Percentiles rank a stretch among this genome's conserved stretches.
Conservation (phyloP, 23 tunicate genomes). For the Pegea sp. region DNA sequence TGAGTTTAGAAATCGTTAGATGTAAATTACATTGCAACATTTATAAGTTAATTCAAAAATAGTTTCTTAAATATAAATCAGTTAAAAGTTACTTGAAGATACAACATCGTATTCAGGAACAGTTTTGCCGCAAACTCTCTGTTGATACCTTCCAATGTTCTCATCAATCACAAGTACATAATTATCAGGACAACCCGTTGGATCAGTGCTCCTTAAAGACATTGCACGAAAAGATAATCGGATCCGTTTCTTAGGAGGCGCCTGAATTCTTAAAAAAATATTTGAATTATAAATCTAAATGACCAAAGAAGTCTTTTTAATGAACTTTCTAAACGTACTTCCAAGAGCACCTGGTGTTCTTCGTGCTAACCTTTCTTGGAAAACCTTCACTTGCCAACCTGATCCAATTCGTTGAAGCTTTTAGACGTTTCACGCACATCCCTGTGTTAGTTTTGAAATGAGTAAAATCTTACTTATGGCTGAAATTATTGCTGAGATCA, state of each 20-base stretch:
- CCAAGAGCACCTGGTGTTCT: conserved; percentile 69
- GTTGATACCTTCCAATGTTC: conserved; percentile 23
- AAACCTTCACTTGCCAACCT: conserved; percentile 20
- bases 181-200: conserved; percentile 34
- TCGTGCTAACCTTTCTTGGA: conserved; percentile 21
- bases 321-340: conserved; percentile 14
- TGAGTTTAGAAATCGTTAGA: too few relatives aligned
- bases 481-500: not conserved
- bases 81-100: conserved; percentile 19
- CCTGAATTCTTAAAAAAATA: conserved; percentile 3
- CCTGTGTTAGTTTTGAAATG: conserved; percentile 8
- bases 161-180: conserved; percentile 56
- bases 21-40: too few relatives aligned
- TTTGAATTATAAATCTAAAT: not conserved
- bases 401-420: conserved; percentile 41
- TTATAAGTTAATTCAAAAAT: too few relatives aligned
- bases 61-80: too few relatives aligned
- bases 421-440: conserved; percentile 22
- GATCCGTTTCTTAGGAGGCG: conserved; percentile 12
- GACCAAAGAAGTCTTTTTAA: not conserved
- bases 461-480: not conserved
- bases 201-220: conserved; percentile 33
- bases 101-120: conserved; percentile 43
- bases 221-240: conserved; percentile 38
- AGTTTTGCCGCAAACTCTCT: conserved; percentile 33